Evolutionary conservation across 2,888 invertebrate genomes (phyloP).

Genomic region (Ennomos quercinarius): DNA sequence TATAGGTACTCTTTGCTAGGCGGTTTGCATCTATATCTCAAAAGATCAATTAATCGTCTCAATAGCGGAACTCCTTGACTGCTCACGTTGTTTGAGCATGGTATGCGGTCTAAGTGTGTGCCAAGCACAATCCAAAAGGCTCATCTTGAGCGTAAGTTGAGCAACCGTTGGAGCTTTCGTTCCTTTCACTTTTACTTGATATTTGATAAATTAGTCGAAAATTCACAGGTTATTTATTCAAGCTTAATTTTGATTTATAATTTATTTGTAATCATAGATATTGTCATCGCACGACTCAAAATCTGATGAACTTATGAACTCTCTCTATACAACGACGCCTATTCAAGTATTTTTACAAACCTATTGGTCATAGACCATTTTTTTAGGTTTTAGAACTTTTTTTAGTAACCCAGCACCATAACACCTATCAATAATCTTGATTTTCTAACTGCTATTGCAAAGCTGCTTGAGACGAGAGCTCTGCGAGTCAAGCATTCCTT

Average conservation of each 20-base stretch:
- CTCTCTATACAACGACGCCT: too few relatives aligned
- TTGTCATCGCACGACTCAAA: too few relatives aligned
- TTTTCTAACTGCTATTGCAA: constrained; percentile 18
- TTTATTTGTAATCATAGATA: too few relatives aligned
- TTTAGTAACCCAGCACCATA: not conserved
- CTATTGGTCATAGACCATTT: too few relatives aligned
- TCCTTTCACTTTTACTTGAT: not conserved
- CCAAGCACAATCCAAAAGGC: constrained; percentile 5
- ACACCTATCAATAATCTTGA: constrained; percentile 20
- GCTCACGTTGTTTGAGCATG: constrained; percentile 10
- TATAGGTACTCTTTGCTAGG: too few relatives aligned
- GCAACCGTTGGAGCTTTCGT: not conserved
- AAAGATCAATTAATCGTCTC: constrained; percentile 17
- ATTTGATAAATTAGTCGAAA: too few relatives aligned
- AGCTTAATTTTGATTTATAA: too few relatives aligned
- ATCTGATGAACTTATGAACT: too few relatives aligned
- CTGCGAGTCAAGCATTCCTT: constrained; percentile 15
- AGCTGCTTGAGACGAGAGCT: constrained; percentile 27
- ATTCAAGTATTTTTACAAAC: too few relatives aligned
- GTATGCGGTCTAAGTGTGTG: constrained; percentile 7
- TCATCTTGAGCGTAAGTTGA: constrained; percentile 6
- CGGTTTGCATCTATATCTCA: not conserved
- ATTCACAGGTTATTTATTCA: too few relatives aligned
- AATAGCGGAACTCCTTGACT: constrained; percentile 20
- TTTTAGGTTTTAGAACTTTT: too few relatives aligned